A percentile compares a stretch with the other conserved stretches of the same genome.
phyloP scores from a whole-genome alignment of 2,797 vertebrate species.

The Protonibea diacanthus region DNA sequence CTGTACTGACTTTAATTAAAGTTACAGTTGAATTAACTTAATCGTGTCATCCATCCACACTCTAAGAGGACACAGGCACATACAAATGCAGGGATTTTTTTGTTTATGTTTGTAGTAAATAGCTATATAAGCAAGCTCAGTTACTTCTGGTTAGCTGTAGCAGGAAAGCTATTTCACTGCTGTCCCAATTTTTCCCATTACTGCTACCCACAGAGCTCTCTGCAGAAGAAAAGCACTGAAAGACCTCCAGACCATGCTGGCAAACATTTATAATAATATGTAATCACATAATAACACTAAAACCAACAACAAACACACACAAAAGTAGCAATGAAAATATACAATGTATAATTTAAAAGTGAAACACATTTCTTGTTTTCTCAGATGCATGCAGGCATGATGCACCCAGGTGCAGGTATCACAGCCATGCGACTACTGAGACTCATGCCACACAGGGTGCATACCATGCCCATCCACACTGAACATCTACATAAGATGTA shows the following conservation, averaged over 20 bases:
- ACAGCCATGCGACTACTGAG: slow-evolving; percentile 37
- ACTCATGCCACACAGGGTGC: slow-evolving; percentile 12
- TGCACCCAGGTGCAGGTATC: slow-evolving; percentile 7
- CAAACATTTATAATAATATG: background rate
- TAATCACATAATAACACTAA: background rate
- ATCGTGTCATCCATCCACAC: background rate
- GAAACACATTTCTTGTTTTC: slow-evolving; percentile 14
- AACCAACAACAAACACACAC: background rate
- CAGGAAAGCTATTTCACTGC: background rate
- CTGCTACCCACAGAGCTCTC: background rate
- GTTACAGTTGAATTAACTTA: background rate
- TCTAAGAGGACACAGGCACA: background rate
- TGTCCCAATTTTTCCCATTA: background rate
- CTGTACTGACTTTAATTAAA: background rate
- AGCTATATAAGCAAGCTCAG: background rate
- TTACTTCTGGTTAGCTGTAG: background rate
- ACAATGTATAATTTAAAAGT: background rate
- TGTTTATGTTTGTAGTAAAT: background rate
- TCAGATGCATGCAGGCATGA: slow-evolving; percentile 30
- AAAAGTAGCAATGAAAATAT: background rate
- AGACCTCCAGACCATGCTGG: background rate
- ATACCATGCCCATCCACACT: slow-evolving; percentile 6
- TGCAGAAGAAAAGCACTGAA: slow-evolving; percentile 9
- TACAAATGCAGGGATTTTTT: background rate
- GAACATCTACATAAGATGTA: background rate